Evolutionary conservation across 2,888 invertebrate genomes (phyloP).

Genomic region (Clepsis dumicolana): DNA sequence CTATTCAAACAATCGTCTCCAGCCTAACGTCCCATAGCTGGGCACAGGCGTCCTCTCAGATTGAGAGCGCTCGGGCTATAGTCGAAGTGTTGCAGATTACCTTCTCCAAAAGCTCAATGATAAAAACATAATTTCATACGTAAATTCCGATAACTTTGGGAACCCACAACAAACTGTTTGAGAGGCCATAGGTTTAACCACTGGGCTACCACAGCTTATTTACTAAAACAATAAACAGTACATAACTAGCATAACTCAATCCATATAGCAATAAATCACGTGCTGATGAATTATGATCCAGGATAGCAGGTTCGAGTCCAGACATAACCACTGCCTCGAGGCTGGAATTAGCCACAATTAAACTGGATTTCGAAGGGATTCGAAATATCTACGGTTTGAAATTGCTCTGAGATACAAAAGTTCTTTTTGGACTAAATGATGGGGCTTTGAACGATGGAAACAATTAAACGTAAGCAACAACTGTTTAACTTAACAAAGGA

Average conservation of each 20-base stretch:
- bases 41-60: too few species aligned
- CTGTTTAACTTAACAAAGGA: neutral
- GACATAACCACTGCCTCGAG: constrained; percentile 63
- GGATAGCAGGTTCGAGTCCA: constrained; percentile 57
- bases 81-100: too few species aligned
- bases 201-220: too few species aligned
- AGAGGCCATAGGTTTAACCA: too few species aligned
- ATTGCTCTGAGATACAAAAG: constrained; percentile 23
- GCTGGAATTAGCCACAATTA: constrained; percentile 71
- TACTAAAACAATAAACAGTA: too few species aligned
- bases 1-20: too few species aligned
- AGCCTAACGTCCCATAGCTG: too few species aligned
- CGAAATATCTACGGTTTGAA: constrained; percentile 41
- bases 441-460: constrained; percentile 1
- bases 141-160: too few species aligned
- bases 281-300: constrained; percentile 51
- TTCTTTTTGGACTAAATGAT: constrained; percentile 9
- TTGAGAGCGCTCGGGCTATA: too few species aligned
- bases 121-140: too few species aligned
- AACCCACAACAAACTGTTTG: too few species aligned
- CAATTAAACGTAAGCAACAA: constrained; percentile 1
- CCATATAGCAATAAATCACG: constrained; percentile 43
- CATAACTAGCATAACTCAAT: neutral
- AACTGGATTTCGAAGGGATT: constrained; percentile 59
- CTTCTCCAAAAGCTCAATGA: too few species aligned